These are phyloP conservation scores for Chalcis sispes DNA, from an alignment of 2,888 invertebrate species.

Conservation along the genomic window DNA sequence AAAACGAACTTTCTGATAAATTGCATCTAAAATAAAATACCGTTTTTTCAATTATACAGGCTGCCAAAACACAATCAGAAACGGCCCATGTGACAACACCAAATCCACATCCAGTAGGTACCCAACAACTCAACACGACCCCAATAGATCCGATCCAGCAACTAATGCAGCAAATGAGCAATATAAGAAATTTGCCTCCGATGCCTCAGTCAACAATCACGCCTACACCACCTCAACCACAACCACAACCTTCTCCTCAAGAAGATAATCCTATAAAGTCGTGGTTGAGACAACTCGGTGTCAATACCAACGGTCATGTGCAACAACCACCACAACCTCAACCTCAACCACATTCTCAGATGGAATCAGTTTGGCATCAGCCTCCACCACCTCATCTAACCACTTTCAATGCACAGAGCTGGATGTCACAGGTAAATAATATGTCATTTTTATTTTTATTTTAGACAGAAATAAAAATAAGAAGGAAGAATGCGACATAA, in stretches of 20 bases:
- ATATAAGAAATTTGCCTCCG: conserved; percentile 75
- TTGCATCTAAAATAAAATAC: too few species aligned
- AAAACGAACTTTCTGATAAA: too few species aligned
- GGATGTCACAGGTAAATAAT: conserved; percentile 70
- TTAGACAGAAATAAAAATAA: too few species aligned
- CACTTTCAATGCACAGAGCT: conserved; percentile 71
- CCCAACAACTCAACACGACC: conserved; percentile 56
- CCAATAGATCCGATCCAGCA: conserved; percentile 78
- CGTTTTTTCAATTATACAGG: too few species aligned
- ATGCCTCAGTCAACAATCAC: conserved; percentile 68
- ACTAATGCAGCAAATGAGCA: conserved; percentile 78
- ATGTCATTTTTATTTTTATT: conserved; percentile 11
- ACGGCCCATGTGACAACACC: conserved; percentile 64
- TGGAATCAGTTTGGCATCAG: conserved; percentile 73
- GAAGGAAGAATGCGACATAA: too few species aligned
- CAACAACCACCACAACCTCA: conserved; percentile 61
- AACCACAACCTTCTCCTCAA: conserved; percentile 62
- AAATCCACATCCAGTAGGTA: conserved; percentile 66
- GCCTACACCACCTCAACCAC: conserved; percentile 59
- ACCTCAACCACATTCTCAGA: conserved; percentile 61
- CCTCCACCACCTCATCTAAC: conserved; percentile 69
- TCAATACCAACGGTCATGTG: conserved; percentile 68
- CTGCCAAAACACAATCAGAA: conserved; percentile 68
- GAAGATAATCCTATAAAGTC: conserved; percentile 78
- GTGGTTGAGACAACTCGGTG: conserved; percentile 76